These are phyloP conservation scores for Netelia virgata DNA, from an alignment of 2,888 invertebrate genomes.

Conservation along the genomic window DNA sequence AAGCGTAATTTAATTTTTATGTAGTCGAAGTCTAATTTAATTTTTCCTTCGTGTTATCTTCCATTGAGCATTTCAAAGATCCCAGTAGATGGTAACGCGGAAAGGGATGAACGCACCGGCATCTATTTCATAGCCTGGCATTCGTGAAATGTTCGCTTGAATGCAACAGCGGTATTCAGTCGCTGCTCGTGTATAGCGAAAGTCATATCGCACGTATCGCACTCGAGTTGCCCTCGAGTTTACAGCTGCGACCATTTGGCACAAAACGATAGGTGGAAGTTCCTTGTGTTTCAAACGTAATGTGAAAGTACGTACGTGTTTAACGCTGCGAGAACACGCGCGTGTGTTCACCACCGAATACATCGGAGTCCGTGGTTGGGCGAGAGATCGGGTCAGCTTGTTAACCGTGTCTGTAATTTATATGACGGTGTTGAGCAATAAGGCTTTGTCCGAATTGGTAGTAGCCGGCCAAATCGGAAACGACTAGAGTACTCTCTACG, in stretches of 20 bases:
- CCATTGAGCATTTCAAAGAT: neutral
- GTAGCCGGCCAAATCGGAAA: too few relatives aligned
- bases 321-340: too few relatives aligned
- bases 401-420: too few relatives aligned
- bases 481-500: too few relatives aligned
- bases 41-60: neutral
- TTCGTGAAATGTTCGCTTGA: neutral
- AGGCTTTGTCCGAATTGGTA: too few relatives aligned
- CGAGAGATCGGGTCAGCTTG: too few relatives aligned
- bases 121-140: neutral
- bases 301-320: neutral
- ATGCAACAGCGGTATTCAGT: neutral
- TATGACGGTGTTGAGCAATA: too few relatives aligned
- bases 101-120: neutral
- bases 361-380: too few relatives aligned
- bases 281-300: constrained; percentile 1
- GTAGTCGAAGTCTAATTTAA: too few relatives aligned
- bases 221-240: too few relatives aligned
- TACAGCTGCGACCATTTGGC: neutral
- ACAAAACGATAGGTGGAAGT: constrained; percentile 23
- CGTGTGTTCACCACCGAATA: constrained; percentile 5
- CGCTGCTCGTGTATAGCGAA: neutral
- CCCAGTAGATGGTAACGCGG: neutral
- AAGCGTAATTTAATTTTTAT: neutral
- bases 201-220: neutral